phyloP scores from a whole-genome alignment of 2,888 invertebrate species.

The Diplolepis rosae region DNA sequence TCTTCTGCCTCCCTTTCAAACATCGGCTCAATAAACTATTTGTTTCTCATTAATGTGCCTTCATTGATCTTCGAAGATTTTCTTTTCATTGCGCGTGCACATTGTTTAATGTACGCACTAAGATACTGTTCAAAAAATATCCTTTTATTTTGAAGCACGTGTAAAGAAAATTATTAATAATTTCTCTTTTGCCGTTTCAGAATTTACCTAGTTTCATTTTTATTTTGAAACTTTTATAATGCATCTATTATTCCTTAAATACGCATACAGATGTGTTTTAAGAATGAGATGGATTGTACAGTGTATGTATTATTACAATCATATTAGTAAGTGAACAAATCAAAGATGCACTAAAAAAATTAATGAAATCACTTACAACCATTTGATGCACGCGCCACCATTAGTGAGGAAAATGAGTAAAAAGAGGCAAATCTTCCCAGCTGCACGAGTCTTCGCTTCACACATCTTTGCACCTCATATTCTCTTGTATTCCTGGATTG shows the following conservation, averaged over 20 bases:
- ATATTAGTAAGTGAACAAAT: too few relatives aligned
- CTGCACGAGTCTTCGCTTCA: slow-evolving; percentile 48
- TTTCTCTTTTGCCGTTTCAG: too few relatives aligned
- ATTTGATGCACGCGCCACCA: slow-evolving; percentile 70
- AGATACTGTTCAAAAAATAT: too few relatives aligned
- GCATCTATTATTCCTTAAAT: too few relatives aligned
- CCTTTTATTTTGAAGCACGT: too few relatives aligned
- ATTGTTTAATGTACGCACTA: too few relatives aligned
- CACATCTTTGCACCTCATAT: slow-evolving; percentile 64
- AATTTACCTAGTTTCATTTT: too few relatives aligned
- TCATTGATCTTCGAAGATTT: slow-evolving; percentile 66
- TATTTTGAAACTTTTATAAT: too few relatives aligned
- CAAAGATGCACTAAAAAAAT: not conserved
- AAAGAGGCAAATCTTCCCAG: slow-evolving; percentile 56
- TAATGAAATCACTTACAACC: slow-evolving; percentile 67
- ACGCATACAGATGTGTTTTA: too few relatives aligned
- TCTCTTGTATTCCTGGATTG: slow-evolving; percentile 36
- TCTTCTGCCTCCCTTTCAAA: not conserved
- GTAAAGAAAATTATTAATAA: too few relatives aligned
- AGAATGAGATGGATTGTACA: too few relatives aligned
- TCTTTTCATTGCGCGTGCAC: slow-evolving; percentile 41
- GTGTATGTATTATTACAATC: too few relatives aligned
- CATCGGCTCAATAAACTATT: slow-evolving; percentile 56
- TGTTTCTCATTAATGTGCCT: slow-evolving; percentile 69
- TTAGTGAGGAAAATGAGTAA: slow-evolving; percentile 60